A percentile compares a stretch with the other conserved stretches of the same genome.
Conservation (phyloP, 2,797 vertebrate species). For the Micrastur ruficollis region DNA sequence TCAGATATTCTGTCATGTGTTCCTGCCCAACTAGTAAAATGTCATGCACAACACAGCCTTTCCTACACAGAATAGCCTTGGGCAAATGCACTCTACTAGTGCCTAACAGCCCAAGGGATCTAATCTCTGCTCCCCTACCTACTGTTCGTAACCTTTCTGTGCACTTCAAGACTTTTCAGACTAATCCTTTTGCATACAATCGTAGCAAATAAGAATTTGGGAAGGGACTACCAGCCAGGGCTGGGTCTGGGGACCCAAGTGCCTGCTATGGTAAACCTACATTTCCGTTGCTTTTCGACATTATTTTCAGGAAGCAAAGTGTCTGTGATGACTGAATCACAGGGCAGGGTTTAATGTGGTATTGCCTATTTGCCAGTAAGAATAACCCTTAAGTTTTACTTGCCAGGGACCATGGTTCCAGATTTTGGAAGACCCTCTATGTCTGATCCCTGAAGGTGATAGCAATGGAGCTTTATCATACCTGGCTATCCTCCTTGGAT, state of each 20-base stretch:
- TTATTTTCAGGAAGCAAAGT: not conserved
- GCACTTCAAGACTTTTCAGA: conserved; percentile 42
- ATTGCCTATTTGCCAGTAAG: not conserved
- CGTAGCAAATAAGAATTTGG: not conserved
- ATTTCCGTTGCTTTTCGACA: not conserved
- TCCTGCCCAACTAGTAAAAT: conserved; percentile 56
- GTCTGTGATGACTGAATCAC: not conserved
- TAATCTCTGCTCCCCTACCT: conserved; percentile 53
- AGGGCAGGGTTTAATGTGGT: not conserved
- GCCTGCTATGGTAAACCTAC: not conserved
- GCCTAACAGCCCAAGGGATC: conserved; percentile 60
- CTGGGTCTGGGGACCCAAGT: not conserved
- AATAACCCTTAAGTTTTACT: not conserved
- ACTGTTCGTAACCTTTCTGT: conserved; percentile 46
- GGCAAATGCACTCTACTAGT: conserved; percentile 63
- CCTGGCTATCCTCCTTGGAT: not conserved
- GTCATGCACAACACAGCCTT: conserved; percentile 55
- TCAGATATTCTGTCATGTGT: conserved; percentile 49
- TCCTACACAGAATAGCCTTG: conserved; percentile 52
- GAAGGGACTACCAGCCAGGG: not conserved
- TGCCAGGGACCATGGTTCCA: not conserved
- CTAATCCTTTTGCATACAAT: conserved; percentile 8
- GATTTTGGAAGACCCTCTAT: not conserved
- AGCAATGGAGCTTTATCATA: not conserved
- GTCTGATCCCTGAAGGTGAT: not conserved